These are phyloP conservation scores for Drosophila birchii DNA, from an alignment of 2,888 invertebrate genomes.

Conservation along the genomic window DNA sequence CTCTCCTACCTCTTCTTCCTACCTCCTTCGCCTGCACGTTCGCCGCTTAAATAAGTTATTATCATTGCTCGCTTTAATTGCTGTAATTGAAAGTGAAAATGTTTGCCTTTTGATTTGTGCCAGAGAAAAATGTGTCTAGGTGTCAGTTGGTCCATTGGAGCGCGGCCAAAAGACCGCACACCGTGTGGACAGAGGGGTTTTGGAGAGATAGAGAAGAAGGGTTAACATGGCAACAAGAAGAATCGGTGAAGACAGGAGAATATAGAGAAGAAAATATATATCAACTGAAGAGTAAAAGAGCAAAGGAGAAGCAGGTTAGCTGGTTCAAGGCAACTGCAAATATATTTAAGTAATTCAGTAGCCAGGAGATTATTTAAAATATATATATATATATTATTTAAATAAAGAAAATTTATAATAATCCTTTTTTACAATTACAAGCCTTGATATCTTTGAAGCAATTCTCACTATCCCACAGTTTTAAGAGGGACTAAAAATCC, in stretches of 20 bases:
- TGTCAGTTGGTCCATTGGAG: constrained; percentile 65
- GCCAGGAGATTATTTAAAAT: too few species aligned
- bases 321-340: background rate
- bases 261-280: too few species aligned
- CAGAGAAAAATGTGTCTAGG: constrained; percentile 80
- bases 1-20: constrained; percentile 1
- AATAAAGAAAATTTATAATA: too few species aligned
- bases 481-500: too few species aligned
- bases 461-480: too few species aligned
- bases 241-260: background rate
- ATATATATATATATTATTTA: too few species aligned
- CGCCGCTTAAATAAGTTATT: constrained; percentile 82
- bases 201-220: background rate
- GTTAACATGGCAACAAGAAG: background rate
- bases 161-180: constrained; percentile 48
- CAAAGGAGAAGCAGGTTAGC: background rate
- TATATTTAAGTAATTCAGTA: background rate
- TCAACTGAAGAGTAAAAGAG: too few species aligned
- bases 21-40: constrained; percentile 17
- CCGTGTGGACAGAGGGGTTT: constrained; percentile 20
- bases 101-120: constrained; percentile 81
- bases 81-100: constrained; percentile 83
- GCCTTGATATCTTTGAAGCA: too few species aligned
- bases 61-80: constrained; percentile 82
- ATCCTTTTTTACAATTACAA: too few species aligned